These are phyloP conservation scores for Halcyon leucocephala DNA, from an alignment of 2,797 vertebrate genomes.

Conservation along the genomic window DNA sequence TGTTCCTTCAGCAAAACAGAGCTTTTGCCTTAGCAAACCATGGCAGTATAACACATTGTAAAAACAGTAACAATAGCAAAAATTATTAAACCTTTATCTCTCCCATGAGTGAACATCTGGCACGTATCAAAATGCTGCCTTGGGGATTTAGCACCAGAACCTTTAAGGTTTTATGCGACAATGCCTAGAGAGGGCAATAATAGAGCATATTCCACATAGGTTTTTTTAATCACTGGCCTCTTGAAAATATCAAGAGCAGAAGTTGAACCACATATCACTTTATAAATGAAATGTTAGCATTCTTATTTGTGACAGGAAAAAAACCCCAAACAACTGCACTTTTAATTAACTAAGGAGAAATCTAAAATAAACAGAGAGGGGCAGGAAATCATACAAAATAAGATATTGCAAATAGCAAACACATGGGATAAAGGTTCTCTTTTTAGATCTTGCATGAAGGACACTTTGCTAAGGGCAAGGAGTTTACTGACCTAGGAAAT, in stretches of 20 bases:
- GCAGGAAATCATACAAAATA: not conserved
- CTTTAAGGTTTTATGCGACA: slow-evolving; percentile 82
- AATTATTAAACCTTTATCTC: slow-evolving; percentile 89
- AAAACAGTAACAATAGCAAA: slow-evolving; percentile 90
- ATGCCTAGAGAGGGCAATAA: slow-evolving; percentile 86
- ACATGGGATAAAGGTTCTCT: not conserved
- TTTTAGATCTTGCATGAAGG: not conserved
- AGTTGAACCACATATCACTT: slow-evolving; percentile 31
- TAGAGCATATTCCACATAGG: slow-evolving; percentile 73
- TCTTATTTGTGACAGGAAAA: not conserved
- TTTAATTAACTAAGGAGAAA: slow-evolving; percentile 33
- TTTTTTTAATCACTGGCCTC: slow-evolving; percentile 78
- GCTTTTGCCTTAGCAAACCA: not conserved
- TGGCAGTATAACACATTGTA: slow-evolving; percentile 52
- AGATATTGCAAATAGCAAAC: not conserved
- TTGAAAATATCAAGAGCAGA: slow-evolving; percentile 70
- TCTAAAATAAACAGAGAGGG: not conserved
- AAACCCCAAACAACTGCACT: not conserved
- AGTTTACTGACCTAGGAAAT: not conserved
- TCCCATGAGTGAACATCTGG: slow-evolving; percentile 86
- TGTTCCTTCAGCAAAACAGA: slow-evolving; percentile 47
- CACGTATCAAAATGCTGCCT: slow-evolving; percentile 81
- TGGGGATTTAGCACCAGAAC: slow-evolving; percentile 79
- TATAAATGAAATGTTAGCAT: slow-evolving; percentile 29
- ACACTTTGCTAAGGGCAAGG: not conserved